Evolutionary conservation across 1,140 invertebrate genomes (phyloP), one percentile per base, ranked within the genome.

Genomic region (Aricia agestis): DNA sequence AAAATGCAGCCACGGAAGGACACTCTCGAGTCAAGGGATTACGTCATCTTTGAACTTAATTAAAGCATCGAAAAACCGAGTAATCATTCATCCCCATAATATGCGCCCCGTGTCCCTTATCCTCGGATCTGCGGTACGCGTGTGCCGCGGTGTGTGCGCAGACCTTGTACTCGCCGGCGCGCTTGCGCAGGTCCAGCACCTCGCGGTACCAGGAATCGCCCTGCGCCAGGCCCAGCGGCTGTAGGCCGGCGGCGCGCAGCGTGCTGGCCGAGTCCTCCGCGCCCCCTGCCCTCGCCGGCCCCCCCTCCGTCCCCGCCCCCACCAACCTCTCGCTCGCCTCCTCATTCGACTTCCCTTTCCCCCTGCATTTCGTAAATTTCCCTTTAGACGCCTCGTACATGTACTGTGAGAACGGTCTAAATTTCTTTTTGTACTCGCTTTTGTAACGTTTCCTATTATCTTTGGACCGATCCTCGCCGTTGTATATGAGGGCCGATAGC

Each of bases 91-190:
- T 52, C 45, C 11, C 45, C 25, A 25, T 13, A 52, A 25, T 13
- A 52, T 52, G 45, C 13, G 11, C 1, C 11, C 10, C 45, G 11
- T 15, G 45, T 52, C 45, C 45, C 45, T 52, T 52, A 52, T 52
- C 45, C 11, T 15, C 45, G 45, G 45, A 13, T 52, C 45, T 52
- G 45, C 0, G 36, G 36, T 36, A 52, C 45, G 45, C 45, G 45
- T 52, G 13, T 36, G 36, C 6, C 36, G 69, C 65, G 71, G 70
- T 73, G 72, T 73, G 71, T 76, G 76, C 79, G 85, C 90, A 92
- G 93, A 97, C 96, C 95, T 97, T 97, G 91, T 98, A 98, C 90
- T 98, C 96, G 80, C 96, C 97, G 85, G 97, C 97, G 87, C 97
- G 96, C 89, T 97, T 97, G 80, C 97, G 94, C 75, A 98, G 93